Percentiles rank a stretch among this genome's conserved stretches.
These are phyloP conservation scores for Aleadryas rufinucha DNA, from an alignment of 2,113 vertebrate genomes.

Conservation along the genomic window DNA sequence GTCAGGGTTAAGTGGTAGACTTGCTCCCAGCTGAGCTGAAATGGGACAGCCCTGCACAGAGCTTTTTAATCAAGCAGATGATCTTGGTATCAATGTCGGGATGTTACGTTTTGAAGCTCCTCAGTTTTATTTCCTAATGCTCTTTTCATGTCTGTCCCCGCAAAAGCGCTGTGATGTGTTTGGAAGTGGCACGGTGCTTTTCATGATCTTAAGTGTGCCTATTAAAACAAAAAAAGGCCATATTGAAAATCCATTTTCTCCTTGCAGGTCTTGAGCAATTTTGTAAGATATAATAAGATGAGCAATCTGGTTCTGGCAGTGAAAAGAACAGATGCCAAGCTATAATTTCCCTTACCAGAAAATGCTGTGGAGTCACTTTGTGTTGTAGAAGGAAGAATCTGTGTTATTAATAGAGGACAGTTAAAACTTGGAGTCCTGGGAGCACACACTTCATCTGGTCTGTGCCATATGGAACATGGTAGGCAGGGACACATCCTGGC, in stretches of 20 bases:
- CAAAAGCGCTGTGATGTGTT: neutral
- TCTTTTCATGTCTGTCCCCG: neutral
- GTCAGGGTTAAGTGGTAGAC: neutral
- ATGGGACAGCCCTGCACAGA: neutral
- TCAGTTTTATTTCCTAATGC: neutral
- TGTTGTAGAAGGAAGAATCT: neutral
- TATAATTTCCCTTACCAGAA: slow-evolving; percentile 61
- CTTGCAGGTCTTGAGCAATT: slow-evolving; percentile 56
- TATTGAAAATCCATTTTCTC: slow-evolving; percentile 66
- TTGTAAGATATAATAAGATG: slow-evolving; percentile 65
- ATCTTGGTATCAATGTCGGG: neutral
- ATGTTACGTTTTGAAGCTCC: neutral
- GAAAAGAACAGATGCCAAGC: slow-evolving; percentile 64
- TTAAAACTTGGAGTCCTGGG: slow-evolving; percentile 15
- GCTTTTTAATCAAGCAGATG: neutral
- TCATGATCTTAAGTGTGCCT: slow-evolving; percentile 3
- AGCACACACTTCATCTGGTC: neutral
- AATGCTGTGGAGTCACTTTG: slow-evolving; percentile 51
- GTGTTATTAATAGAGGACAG: slow-evolving; percentile 41
- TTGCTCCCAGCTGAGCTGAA: neutral
- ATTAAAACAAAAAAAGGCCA: slow-evolving; percentile 30
- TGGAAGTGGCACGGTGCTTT: neutral
- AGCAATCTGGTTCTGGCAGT: slow-evolving; percentile 67
- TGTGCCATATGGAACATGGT: neutral
- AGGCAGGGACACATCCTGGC: neutral